Base-by-base conservation (phyloP, 1,140 invertebrate genomes). In the Chironomus tepperi region DNA sequence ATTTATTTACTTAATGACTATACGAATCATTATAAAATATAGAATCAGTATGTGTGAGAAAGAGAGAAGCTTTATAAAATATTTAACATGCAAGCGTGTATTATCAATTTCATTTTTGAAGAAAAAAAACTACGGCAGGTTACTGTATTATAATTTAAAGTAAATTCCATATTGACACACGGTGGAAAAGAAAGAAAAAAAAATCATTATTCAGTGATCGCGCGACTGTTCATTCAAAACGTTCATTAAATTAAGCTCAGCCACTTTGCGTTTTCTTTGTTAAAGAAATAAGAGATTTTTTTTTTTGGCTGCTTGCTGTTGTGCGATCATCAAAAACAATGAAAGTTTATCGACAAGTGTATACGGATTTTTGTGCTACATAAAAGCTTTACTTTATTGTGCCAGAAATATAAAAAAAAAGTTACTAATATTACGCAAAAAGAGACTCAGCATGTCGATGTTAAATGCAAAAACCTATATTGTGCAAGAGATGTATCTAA, bases 191-290 rank as follows among this genome's bases (percentile, higher is more conserved):
- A 34, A 15, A 57, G 10, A 57, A 57, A n/a, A 57, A 57, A 47
- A 57, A 57, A 57, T 5, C 47, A 57, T 57, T 57, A 57, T 57
- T 57, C 47, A 57, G 47, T 57, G 47, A 57, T 57, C 47, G 47
- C 47, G 47, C 47, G 47, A 57, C 47, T 57, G 47, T 57, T 57
- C 47, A 57, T 57, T 57, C 47, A 57, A 57, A 57, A 57, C 47
- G 47, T 57, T 57, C 47, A 57, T 47, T 7, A 15, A 57, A 12
- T n/a, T 34, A 34, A 34, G 24, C 24, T 34, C 24, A 34, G 24
- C 24, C 24, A 34, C 24, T 34, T 34, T 34, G 12, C n/a, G 8
- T 12, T 10, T n/a, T 57, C 47, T 57, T 57, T 57, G 8, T 57
- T 57, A 12, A n/a, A 47, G 15, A 47, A 47, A 10, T 15, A 9